Evolutionary conservation across 2,113 vertebrate genomes (phyloP).

Genomic region (Carollia perspicillata): DNA sequence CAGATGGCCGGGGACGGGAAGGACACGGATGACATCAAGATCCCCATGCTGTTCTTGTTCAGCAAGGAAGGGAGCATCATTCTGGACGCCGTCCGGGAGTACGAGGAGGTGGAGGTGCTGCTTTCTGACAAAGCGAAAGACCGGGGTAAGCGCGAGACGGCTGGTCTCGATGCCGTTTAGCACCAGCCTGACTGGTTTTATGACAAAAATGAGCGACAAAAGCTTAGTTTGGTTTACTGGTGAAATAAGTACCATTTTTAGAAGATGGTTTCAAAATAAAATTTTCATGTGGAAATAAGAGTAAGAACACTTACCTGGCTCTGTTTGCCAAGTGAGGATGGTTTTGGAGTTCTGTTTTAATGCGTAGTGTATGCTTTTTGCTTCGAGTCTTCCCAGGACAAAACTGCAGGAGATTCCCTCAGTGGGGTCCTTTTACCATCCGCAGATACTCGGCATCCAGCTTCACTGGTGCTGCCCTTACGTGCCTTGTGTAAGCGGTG

Average conservation of each 20-base stretch:
- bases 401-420: background rate
- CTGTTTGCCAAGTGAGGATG: background rate
- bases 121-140: conserved; percentile 97
- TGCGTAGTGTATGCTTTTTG: background rate
- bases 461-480: background rate
- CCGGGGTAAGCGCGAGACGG: conserved; percentile 85
- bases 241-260: conserved; percentile 34
- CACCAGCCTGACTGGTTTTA: background rate
- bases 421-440: background rate
- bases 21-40: conserved; percentile 92
- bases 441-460: background rate
- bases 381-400: background rate
- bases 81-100: conserved; percentile 91
- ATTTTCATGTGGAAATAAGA: conserved; percentile 20
- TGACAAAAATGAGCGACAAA: background rate
- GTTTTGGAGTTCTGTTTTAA: background rate
- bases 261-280: background rate
- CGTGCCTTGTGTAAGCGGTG: background rate
- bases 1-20: conserved; percentile 99
- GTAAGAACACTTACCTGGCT: conserved; percentile 13
- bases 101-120: conserved; percentile 95
- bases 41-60: conserved; percentile 97
- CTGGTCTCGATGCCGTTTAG: too few relatives aligned
- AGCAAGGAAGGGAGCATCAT: conserved; percentile 98
- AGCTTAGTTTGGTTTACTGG: background rate